Evolutionary conservation across 1,140 invertebrate species (phyloP), one percentile per base, ranked within the genome.

Genomic region (Ericerus pela): DNA sequence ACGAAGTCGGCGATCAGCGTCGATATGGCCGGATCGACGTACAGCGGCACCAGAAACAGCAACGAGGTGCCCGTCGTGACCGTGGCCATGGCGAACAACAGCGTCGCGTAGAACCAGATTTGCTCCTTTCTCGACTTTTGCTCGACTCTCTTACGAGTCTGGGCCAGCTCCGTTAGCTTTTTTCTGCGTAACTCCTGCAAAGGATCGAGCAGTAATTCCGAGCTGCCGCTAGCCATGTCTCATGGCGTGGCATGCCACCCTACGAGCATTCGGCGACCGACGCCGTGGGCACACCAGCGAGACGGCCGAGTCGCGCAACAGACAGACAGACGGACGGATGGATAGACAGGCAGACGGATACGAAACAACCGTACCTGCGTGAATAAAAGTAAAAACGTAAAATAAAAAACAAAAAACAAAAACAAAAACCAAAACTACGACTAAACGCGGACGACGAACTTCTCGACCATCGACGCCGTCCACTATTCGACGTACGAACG

Each of bases 21-120:
- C 62, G 85, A 88, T 58, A 92, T 79, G n/a, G 87, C 87, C 26
- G 87, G 86, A 69, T 92, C 84, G 36, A 89, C 85, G 70, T 90
- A 88, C n/a, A 90, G 74, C 38, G 87, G 88, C 38, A 90, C 85
- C 38, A 90, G 74, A 70, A 92, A 90, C 30, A 90, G 75, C 27
- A 91, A 73, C 2, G 85, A 84, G 26, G 85, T 84, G 33, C 83
- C 83, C 31, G 85, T 84, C 51, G 82, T 82, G 60, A 86, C 82
- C 36, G 86, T 79, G 53, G 84, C 75, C 62, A 86, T 76, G 37
- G 81, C 84, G 58, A 88, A 72, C 58, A 82, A 76, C 51, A 83
- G 82, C 53, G 85, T 88, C 56, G 81, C 79, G 70, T 87, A 88
- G 64, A 86, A 82, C 58, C 81, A 78, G 58, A 80, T 75, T 68